Evolutionary conservation across 1,140 invertebrate genomes (phyloP), one percentile per base, ranked within the genome.

Genomic region (Eufriesea mexicana): DNA sequence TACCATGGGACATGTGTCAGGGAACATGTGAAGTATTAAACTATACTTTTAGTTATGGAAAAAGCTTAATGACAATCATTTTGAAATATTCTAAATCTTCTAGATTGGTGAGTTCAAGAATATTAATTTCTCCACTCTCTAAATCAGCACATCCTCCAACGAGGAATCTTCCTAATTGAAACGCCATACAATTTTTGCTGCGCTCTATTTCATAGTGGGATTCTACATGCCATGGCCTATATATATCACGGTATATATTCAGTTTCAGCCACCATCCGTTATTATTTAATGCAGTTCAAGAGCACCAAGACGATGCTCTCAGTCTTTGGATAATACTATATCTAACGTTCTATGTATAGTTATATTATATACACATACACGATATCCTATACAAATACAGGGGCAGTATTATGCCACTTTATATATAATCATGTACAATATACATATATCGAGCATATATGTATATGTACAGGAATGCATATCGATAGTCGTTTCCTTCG

Each of bases 281-380:
- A 47, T 79, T 45, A 47, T 35, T 45, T 73, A 73, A 80, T 25
- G 68, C 28, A 74, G 28, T 75, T 67, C 25, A 82, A 82, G 79
- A 67, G 42, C 79, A 20, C 42, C 49, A 49, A 47, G 75, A 76
- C 12, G 49, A 76, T 35, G 42, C 72, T 59, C 79, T 82, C 72
- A 82, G 72, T 82, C 79, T 82, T 82, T 76, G 45, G 42, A 76
- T 62, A 59, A 76, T 67, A 75, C 71, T 82, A 76, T 76, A 57
- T 62, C 51, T 82, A 67, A 66, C n/a, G 47, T 47, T 35, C 79
- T 82, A 75, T 75, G 14, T 76, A 81, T 67, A 75, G 35, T 74
- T 47, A 72, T 59, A 28, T 79, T 54, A 76, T 82, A 82, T 82
- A 76, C 45, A 82, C 42, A 57, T 55, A 59, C 47, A 51, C 49